Conservation (phyloP, 2,113 vertebrate species). For the Hyperopisus bebe region DNA sequence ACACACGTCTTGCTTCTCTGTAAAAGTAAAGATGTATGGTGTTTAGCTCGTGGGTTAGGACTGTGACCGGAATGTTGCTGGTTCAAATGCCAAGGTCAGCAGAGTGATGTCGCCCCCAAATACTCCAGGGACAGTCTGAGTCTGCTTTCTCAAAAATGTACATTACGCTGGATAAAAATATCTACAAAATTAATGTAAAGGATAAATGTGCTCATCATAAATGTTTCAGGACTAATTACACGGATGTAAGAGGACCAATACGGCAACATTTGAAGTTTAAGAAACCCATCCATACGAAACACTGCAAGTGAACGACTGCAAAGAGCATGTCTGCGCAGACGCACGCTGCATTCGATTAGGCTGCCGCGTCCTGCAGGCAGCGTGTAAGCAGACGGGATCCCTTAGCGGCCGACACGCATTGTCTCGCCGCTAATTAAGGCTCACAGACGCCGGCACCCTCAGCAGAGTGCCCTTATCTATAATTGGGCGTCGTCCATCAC, state of each 20-base stretch:
- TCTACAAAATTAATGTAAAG: slow-evolving; percentile 32
- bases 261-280: neutral
- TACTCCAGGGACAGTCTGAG: neutral
- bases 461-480: slow-evolving; percentile 46
- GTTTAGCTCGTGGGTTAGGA: slow-evolving; percentile 22
- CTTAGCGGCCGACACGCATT: neutral
- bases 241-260: neutral
- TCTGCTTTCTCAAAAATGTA: no score
- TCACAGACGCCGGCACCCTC: neutral
- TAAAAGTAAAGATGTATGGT: slow-evolving; percentile 17
- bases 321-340: neutral
- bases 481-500: slow-evolving; percentile 53
- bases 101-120: neutral
- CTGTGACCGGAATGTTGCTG: neutral
- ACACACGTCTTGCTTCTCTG: slow-evolving; percentile 13
- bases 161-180: no score
- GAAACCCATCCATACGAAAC: neutral
- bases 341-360: neutral
- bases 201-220: slow-evolving; percentile 50
- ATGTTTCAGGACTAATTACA: slow-evolving; percentile 48
- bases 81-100: neutral
- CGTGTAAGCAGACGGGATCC: neutral
- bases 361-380: neutral
- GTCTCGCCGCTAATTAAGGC: neutral
- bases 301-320: neutral